Base-by-base conservation (phyloP, 2,888 invertebrate genomes). In the Nezara viridula region DNA sequence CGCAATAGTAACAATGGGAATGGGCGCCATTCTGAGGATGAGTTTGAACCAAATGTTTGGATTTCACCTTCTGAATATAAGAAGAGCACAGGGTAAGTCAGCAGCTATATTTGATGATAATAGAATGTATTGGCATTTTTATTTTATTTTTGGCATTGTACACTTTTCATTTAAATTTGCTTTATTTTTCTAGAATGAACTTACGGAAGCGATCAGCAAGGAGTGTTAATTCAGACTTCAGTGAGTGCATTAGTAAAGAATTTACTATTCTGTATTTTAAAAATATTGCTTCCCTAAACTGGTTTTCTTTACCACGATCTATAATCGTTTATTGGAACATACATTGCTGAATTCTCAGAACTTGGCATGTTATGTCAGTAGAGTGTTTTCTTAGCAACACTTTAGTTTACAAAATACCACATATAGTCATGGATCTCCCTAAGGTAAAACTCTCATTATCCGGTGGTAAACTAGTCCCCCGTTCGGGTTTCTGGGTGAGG, bases 21-120 rank as follows among this genome's bases (percentile, higher is more conserved):
- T 44, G 40, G n/a, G 37, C 32, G 40, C 5, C 37, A 86, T 86
- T 86, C 86, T 86, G 86, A 86, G 16, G 86, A 86, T 86, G 86
- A 86, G 40, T 86, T 86, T 60, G 86, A 52, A 32, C 52, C 50
- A 40, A 24, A 32, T 44, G 40, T 52, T 40, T 86, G 86, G 86
- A 55, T 55, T 32, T 37, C 86, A 12, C 86, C 86, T 21, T n/a
- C 40, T 44, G 81, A 81, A 24, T 37, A 24, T n/a, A 81, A 81
- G 44, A 81, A 81, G 44, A 47, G 14, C 14, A n/a, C 81, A 14
- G 81, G 81, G 81, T 81, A 81, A 81, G n/a, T n/a, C 19, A 3
- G 7, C 5, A 14, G 10, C 14, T 24, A 47, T 12, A 24, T 73
- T 73, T 73, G n/a, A 27, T 55, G 10, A 52, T 24, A 5, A 24